Base-by-base conservation (phyloP, 2,797 vertebrate species). In the Rachycentron canadum region DNA sequence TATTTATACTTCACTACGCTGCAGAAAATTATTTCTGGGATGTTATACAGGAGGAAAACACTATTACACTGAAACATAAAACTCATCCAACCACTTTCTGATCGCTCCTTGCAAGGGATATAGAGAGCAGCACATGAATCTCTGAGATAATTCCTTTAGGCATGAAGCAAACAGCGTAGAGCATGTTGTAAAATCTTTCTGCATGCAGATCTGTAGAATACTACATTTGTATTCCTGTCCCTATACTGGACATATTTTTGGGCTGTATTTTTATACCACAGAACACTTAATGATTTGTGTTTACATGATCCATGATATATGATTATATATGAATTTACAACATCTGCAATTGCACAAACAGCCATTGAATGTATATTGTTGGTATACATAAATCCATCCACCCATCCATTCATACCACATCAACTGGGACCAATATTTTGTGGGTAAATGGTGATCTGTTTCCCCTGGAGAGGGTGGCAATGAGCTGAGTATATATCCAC, bases 41-140 rank as follows among this genome's bases (percentile, higher is more conserved):
- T 62, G 43, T 73, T 66, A 45, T 38, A 65, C 47, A 41, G 49
- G 32, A 5, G 47, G 64, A 47, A 7, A 43, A 65, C 25, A 58
- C 43, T 43, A 23, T 73, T 69, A 69, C 14, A 75, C 47, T 47
- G 40, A 45, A 63, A 70, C 53, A 78, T 83, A 52, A 81, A 83
- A 72, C 53, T 69, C 45, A 50, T 12, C 30, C 32, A 67, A 50
- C 68, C 65, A 26, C 52, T 73, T 53, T 38, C 28, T 61, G 59
- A 75, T 60, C 13, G 16, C 4, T 40, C 17, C 14, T 38, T 21
- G 11, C 66, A 41, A 69, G 32, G 30, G 32, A 81, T 60, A 38
- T 65, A 71, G 28, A 47, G 19, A 71, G 61, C 66, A 61, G 62
- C 40, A 47, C 40, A 75, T 12, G 4, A 32, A 63, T 73, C 52